Evolutionary conservation across 2,888 invertebrate species (phyloP).

Genomic region (Agonopterix heracliana): DNA sequence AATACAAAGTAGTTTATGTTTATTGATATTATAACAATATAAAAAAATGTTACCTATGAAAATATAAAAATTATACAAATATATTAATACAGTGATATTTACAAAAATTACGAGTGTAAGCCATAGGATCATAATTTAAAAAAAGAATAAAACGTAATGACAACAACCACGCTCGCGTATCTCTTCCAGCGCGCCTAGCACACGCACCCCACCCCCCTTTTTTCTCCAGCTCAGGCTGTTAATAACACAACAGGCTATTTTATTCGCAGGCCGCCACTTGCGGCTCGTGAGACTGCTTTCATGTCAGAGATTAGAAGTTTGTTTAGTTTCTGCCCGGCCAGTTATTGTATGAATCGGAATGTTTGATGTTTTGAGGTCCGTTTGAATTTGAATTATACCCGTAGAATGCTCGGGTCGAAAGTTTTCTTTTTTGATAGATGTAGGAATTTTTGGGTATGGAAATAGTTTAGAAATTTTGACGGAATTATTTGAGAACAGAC

Average conservation of each 20-base stretch:
- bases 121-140: too few relatives aligned
- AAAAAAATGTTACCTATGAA: too few relatives aligned
- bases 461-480: too few relatives aligned
- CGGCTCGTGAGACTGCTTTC: slow-evolving; percentile 64
- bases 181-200: slow-evolving; percentile 28
- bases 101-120: too few relatives aligned
- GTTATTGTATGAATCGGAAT: slow-evolving; percentile 26
- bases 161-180: slow-evolving; percentile 2
- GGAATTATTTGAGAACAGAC: too few relatives aligned
- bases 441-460: too few relatives aligned
- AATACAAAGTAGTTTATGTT: too few relatives aligned
- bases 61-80: too few relatives aligned
- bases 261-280: slow-evolving; percentile 59
- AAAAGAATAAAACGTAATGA: not conserved
- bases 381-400: slow-evolving; percentile 8
- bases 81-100: too few relatives aligned
- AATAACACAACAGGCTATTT: slow-evolving; percentile 73
- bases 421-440: not conserved
- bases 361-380: slow-evolving; percentile 18
- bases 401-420: not conserved
- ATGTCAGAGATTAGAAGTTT: slow-evolving; percentile 65
- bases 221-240: slow-evolving; percentile 56
- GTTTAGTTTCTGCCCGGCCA: slow-evolving; percentile 33
- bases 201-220: slow-evolving; percentile 42
- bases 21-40: too few relatives aligned